Evolutionary conservation across 2,797 vertebrate species (phyloP).

Genomic region (Gallinago nigripennis): DNA sequence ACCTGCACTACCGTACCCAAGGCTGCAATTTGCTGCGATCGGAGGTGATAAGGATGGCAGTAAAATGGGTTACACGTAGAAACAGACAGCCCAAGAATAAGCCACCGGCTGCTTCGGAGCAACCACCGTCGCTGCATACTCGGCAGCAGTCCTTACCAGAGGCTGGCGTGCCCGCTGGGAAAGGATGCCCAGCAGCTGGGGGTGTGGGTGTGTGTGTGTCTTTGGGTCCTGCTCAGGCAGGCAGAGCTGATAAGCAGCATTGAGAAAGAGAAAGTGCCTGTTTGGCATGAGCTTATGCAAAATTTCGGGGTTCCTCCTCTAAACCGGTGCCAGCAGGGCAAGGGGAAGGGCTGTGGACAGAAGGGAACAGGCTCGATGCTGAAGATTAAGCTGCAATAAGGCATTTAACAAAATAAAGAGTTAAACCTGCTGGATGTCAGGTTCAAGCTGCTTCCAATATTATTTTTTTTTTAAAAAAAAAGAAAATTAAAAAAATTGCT

Average conservation of each 20-base stretch:
- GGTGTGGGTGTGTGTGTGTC: background rate
- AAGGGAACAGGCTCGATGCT: background rate
- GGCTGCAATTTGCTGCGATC: conserved; percentile 66
- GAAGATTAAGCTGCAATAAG: background rate
- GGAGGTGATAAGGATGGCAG: conserved; percentile 72
- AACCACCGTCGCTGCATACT: conserved; percentile 70
- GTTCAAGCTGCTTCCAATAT: background rate
- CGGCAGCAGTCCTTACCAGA: conserved; percentile 58
- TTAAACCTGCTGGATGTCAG: background rate
- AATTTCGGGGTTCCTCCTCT: background rate
- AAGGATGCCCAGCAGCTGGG: conserved; percentile 4
- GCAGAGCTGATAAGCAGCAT: background rate
- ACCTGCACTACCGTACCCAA: conserved; percentile 62
- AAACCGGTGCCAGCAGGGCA: background rate
- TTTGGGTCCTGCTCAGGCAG: conserved; percentile 20
- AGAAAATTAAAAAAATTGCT: background rate
- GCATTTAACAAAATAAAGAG: background rate
- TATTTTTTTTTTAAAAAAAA: rapidly evolving
- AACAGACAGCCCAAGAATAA: conserved; percentile 82
- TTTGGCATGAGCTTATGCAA: background rate
- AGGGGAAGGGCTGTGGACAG: background rate
- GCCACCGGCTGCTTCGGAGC: conserved; percentile 78
- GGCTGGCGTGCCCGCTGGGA: background rate
- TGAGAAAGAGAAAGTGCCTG: background rate
- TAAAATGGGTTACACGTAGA: conserved; percentile 74